A percentile compares a stretch with the other conserved stretches of the same genome.
These are phyloP conservation scores for Herpetotheres cachinnans DNA, from an alignment of 2,113 vertebrate genomes.

Conservation along the genomic window DNA sequence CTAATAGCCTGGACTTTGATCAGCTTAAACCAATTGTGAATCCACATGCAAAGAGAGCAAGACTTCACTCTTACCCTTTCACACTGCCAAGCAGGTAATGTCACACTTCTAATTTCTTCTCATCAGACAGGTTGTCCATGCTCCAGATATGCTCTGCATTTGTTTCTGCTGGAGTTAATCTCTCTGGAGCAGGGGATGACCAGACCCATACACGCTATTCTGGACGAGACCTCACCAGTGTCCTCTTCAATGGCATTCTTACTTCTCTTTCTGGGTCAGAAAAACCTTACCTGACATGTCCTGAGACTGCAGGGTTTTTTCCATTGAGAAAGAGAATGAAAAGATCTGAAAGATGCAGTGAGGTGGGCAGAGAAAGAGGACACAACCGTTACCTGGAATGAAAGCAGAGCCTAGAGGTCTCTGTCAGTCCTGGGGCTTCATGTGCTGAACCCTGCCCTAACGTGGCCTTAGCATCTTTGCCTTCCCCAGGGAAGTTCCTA, in stretches of 20 bases:
- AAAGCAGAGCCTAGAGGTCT: not conserved
- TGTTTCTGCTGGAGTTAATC: not conserved
- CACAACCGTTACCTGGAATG: not conserved
- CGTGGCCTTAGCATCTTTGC: not conserved
- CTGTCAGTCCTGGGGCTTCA: not conserved
- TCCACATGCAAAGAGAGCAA: not conserved
- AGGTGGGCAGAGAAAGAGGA: not conserved
- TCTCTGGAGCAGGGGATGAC: not conserved
- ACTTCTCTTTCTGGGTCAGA: not conserved
- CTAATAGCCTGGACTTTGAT: not conserved
- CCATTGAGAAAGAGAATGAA: not conserved
- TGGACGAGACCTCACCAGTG: not conserved
- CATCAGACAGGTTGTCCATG: not conserved
- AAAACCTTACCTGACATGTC: not conserved
- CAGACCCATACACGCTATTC: not conserved
- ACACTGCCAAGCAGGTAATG: not conserved
- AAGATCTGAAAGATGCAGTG: not conserved
- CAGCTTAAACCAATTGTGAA: not conserved
- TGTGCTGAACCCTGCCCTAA: not conserved
- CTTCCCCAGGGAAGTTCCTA: not conserved
- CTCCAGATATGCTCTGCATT: not conserved
- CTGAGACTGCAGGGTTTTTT: not conserved
- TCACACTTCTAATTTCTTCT: not conserved
- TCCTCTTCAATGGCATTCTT: not conserved
- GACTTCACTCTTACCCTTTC: not conserved